These are phyloP conservation scores for Drosophila siamana DNA, from an alignment of 2,888 invertebrate genomes.

Conservation along the genomic window DNA sequence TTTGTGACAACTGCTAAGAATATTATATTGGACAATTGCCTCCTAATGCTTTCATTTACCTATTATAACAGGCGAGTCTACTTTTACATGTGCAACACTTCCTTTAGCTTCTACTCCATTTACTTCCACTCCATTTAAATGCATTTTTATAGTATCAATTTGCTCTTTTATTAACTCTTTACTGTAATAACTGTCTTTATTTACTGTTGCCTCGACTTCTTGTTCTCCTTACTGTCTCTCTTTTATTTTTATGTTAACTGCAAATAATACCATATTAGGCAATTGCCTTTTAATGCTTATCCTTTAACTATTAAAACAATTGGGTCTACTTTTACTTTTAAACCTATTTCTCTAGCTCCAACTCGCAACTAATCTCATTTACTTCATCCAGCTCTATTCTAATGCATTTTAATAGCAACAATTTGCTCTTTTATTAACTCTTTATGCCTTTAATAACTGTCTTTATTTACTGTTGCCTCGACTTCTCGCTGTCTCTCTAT, in stretches of 20 bases:
- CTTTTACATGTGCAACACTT: background rate
- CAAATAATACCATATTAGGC: too few relatives aligned
- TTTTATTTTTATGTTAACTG: background rate
- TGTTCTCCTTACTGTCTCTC: background rate
- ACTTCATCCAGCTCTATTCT: background rate
- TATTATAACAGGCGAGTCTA: too few relatives aligned
- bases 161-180: background rate
- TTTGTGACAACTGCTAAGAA: background rate
- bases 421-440: background rate
- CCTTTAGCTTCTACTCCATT: background rate
- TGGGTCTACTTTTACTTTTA: too few relatives aligned
- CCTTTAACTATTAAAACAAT: too few relatives aligned
- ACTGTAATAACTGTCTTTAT: background rate
- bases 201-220: background rate
- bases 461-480: background rate
- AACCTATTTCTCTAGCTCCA: background rate
- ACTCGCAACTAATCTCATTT: background rate
- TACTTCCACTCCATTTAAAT: background rate
- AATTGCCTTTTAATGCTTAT: too few relatives aligned
- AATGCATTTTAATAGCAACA: background rate
- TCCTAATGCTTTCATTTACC: too few relatives aligned
- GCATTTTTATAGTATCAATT: background rate
- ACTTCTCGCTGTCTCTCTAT: background rate
- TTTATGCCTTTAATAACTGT: background rate
- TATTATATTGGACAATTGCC: too few relatives aligned